Evolutionary conservation across 1,140 invertebrate species (phyloP), one percentile per base, ranked within the genome.

Genomic region (Zaprionus capensis): DNA sequence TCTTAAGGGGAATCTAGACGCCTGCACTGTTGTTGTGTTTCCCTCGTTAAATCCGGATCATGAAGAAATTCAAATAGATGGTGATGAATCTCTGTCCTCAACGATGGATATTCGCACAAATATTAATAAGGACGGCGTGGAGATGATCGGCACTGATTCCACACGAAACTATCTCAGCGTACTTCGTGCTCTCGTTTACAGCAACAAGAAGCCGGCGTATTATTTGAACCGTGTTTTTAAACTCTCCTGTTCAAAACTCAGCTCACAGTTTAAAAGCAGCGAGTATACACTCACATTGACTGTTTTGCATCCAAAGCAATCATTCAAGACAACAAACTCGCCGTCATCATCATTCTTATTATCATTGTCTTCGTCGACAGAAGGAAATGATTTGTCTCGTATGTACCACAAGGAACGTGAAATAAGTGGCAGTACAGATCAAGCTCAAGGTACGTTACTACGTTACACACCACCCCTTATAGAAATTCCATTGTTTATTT

Each of bases 171-270:
- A 98, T 91, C 85, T 93, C 12, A 93, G 95, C 93, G 95, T 98
- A 5, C 94, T 99, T n/a, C 94, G 96, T 28, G 95, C 98, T 77
- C 96, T 99, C 53, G 96, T 97, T 68, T 99, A 99, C 94, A 97
- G 97, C 78, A 99, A 98, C 93, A 96, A 96, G 78, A 98, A 98
- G 87, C 97, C 98, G 7, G 97, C 98, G 4, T 98, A 98, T 92
- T 98, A 98, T 92, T 94, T 99, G 46, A 98, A 98, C 93, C 95
- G 97, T 71, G 97, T 98, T 1, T 99, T 99, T 93, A 98, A 98
- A 91, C 94, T 99, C 4, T 96, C 96, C 36, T 99, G 98, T 93
- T 98, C 97, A 6, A 97, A 99, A 93, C 94, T 99, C 51, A 98
- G 97, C 93, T 97, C 97, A 1, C 94, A 98, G 20, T 99, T 98